Percentiles rank a stretch among this genome's conserved stretches.
phyloP scores from a whole-genome alignment of 2,888 invertebrate genomes.

The Xanthia icteritia region DNA sequence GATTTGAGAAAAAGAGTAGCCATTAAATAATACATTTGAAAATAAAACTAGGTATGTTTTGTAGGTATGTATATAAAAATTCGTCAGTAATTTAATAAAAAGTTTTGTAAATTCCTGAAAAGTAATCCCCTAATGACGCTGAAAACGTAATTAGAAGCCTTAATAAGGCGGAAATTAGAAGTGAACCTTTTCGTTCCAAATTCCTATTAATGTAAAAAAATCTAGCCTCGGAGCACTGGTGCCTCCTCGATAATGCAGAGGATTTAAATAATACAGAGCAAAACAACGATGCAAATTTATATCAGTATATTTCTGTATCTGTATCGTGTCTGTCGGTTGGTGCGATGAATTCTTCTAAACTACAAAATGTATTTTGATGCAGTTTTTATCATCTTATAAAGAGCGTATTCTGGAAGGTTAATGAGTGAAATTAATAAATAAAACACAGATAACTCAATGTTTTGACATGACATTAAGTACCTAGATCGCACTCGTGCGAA shows the following conservation, averaged over 20 bases:
- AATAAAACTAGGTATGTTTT: neutral
- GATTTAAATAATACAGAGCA: neutral
- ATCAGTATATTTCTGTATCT: neutral
- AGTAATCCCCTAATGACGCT: neutral
- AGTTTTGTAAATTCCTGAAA: neutral
- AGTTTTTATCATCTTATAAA: neutral
- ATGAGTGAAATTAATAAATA: neutral
- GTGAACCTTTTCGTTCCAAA: neutral
- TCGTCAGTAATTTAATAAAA: neutral
- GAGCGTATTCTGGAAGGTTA: neutral
- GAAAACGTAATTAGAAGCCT: slow-evolving; percentile 12
- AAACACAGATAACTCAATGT: neutral
- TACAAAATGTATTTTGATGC: neutral
- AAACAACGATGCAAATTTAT: neutral
- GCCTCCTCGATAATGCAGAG: neutral
- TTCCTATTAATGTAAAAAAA: neutral
- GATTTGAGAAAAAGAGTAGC: neutral
- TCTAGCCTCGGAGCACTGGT: neutral
- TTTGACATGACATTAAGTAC: too few species aligned
- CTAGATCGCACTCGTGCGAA: neutral
- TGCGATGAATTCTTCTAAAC: neutral
- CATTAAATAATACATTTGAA: neutral
- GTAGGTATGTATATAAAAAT: neutral
- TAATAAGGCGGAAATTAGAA: slow-evolving; percentile 8
- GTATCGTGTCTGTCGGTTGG: neutral